phyloP scores from a whole-genome alignment of 2,888 invertebrate genomes.

The Perizoma affinitatum region DNA sequence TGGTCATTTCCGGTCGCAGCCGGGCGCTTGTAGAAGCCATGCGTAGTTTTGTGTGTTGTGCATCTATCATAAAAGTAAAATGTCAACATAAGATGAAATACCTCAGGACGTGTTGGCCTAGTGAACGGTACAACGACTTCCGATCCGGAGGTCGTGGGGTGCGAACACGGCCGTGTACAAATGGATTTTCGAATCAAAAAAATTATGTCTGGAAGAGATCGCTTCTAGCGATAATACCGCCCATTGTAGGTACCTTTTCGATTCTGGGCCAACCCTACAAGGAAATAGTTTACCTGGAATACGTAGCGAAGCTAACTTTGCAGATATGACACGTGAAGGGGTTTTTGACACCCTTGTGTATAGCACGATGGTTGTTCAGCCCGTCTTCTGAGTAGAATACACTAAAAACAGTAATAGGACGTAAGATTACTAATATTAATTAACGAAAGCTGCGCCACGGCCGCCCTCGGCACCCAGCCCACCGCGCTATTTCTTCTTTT shows the following conservation, averaged over 20 bases:
- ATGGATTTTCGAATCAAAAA: too few species aligned
- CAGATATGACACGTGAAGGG: constrained; percentile 82
- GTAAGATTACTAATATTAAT: not conserved
- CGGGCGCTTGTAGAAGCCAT: constrained; percentile 77
- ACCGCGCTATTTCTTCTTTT: too few species aligned
- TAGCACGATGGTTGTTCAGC: constrained; percentile 70
- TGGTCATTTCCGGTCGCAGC: constrained; percentile 48
- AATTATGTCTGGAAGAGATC: too few species aligned
- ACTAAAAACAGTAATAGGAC: constrained; percentile 42
- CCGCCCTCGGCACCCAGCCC: too few species aligned
- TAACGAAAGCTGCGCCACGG: too few species aligned
- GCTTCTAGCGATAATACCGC: too few species aligned
- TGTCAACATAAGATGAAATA: too few species aligned
- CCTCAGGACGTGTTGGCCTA: too few species aligned
- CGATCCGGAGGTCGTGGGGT: too few species aligned
- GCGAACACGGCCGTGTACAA: too few species aligned
- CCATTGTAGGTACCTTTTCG: too few species aligned
- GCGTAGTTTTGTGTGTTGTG: constrained; percentile 80
- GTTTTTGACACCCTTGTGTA: constrained; percentile 73
- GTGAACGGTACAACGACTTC: too few species aligned
- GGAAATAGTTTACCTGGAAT: constrained; percentile 67
- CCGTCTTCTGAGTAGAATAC: constrained; percentile 74
- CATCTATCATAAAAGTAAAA: constrained; percentile 50
- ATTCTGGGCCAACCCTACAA: not conserved
- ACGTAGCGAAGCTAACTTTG: constrained; percentile 80